phyloP scores from a whole-genome alignment of 1,140 invertebrate species.

The Eriocheir sinensis region DNA sequence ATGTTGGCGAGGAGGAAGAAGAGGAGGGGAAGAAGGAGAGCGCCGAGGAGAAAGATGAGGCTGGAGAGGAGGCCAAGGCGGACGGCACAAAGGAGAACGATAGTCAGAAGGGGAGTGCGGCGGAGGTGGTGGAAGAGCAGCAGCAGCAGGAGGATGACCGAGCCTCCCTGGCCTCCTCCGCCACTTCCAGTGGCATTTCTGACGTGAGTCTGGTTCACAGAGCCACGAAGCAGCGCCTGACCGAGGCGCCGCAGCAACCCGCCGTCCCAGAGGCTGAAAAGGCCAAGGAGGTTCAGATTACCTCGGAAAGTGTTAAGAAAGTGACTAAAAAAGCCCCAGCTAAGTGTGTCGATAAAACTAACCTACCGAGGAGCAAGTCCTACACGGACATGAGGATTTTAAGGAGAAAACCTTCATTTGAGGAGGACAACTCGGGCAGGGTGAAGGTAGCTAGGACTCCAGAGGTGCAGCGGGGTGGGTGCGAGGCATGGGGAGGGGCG shows the following conservation, averaged over 20 bases:
- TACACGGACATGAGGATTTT: constrained; percentile 70
- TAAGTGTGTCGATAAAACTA: constrained; percentile 53
- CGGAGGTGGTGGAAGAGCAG: background rate
- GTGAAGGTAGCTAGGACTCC: background rate
- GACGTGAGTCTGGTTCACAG: constrained; percentile 66
- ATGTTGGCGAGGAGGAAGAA: constrained; percentile 58
- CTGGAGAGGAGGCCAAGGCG: constrained; percentile 44
- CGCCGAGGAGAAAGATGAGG: background rate
- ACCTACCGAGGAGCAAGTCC: constrained; percentile 59
- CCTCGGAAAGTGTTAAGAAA: constrained; percentile 38
- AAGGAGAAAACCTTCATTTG: constrained; percentile 64
- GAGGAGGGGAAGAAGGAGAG: background rate
- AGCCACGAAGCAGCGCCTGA: constrained; percentile 38
- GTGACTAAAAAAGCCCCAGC: background rate
- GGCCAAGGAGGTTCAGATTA: constrained; percentile 28
- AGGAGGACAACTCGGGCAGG: constrained; percentile 37
- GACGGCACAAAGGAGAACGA: background rate
- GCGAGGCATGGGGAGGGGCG: constrained; percentile 40
- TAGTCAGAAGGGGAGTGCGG: background rate
- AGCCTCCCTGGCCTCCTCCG: constrained; percentile 61
- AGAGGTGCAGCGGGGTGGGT: background rate
- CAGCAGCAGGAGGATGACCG: constrained; percentile 65
- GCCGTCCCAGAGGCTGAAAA: background rate
- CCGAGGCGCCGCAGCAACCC: background rate
- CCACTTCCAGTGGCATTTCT: constrained; percentile 62